Percentiles rank a stretch among this genome's conserved stretches.
phyloP scores from a whole-genome alignment of 37 sponge, comb jelly and placozoan species.

The Halichondria panicea region DNA sequence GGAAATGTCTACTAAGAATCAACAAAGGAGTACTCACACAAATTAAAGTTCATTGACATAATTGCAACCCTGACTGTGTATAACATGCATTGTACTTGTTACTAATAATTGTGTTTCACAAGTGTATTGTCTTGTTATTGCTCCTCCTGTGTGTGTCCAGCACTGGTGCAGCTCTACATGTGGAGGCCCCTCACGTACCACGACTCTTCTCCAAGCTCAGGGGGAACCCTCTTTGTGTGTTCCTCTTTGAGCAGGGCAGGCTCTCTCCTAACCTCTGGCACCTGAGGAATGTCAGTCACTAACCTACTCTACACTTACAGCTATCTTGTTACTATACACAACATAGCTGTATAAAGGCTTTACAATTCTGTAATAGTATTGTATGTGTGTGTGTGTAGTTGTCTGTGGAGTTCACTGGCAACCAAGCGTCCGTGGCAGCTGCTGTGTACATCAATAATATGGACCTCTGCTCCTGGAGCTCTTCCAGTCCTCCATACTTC shows the following conservation, averaged over 20 bases:
- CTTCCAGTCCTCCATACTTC: conserved; percentile 18
- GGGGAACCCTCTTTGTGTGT: conserved; percentile 67
- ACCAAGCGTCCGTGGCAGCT: conserved; percentile 38
- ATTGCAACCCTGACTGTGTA: neutral
- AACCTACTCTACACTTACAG: neutral
- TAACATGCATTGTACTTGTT: neutral
- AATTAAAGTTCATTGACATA: no score
- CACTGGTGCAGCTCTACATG: conserved; percentile 71
- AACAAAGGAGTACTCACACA: no score
- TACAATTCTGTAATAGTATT: neutral
- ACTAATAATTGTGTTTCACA: no score
- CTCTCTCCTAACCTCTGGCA: conserved; percentile 51
- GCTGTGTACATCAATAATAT: conserved; percentile 34
- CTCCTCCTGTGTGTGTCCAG: no score
- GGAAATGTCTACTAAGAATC: no score
- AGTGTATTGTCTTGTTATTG: no score
- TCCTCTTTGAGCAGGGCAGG: conserved; percentile 19
- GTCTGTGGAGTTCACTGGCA: conserved; percentile 14
- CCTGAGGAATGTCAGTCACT: conserved; percentile 15
- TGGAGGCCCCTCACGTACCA: conserved; percentile 6
- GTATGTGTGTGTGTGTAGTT: conserved; percentile 11
- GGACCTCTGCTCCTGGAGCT: conserved; percentile 33
- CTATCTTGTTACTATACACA: neutral
- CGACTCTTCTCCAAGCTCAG: conserved; percentile 18
- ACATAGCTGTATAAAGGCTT: neutral